These are phyloP conservation scores for Apaloderma vittatum DNA, from an alignment of 2,113 vertebrate genomes.

Conservation along the genomic window DNA sequence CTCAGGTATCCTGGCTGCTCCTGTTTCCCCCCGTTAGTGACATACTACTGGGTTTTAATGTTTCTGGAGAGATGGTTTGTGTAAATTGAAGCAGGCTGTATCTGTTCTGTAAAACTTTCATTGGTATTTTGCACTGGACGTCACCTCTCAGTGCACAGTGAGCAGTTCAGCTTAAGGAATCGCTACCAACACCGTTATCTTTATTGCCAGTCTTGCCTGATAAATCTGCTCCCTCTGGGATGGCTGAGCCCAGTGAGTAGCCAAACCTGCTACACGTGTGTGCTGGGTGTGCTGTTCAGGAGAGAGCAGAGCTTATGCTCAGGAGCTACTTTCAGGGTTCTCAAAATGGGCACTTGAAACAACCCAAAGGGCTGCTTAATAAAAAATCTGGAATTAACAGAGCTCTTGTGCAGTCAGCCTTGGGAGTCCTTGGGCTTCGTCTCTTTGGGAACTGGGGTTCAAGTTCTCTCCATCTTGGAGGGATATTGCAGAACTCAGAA, in stretches of 20 bases:
- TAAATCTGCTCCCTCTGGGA: not conserved
- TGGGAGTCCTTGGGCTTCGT: not conserved
- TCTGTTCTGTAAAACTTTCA: not conserved
- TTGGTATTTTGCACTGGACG: not conserved
- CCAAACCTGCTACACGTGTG: accelerated
- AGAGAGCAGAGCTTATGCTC: not conserved
- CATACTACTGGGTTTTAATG: not conserved
- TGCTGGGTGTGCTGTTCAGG: not conserved
- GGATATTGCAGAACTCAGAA: not conserved
- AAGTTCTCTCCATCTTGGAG: not conserved
- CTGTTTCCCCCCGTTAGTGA: not conserved
- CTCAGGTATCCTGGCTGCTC: not conserved
- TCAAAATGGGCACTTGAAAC: accelerated
- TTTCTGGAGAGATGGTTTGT: not conserved
- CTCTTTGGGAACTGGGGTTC: not conserved
- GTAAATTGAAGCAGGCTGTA: not conserved
- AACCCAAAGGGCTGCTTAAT: not conserved
- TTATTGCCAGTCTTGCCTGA: not conserved
- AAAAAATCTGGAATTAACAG: not conserved
- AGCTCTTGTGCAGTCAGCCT: not conserved
- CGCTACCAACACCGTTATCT: not conserved
- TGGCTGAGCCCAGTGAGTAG: not conserved
- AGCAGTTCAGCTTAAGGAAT: not conserved
- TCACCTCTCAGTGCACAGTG: not conserved
- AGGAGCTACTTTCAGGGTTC: not conserved